Evolutionary conservation across 2,797 vertebrate species (phyloP).

Genomic region (Coregonus ussuriensis): DNA sequence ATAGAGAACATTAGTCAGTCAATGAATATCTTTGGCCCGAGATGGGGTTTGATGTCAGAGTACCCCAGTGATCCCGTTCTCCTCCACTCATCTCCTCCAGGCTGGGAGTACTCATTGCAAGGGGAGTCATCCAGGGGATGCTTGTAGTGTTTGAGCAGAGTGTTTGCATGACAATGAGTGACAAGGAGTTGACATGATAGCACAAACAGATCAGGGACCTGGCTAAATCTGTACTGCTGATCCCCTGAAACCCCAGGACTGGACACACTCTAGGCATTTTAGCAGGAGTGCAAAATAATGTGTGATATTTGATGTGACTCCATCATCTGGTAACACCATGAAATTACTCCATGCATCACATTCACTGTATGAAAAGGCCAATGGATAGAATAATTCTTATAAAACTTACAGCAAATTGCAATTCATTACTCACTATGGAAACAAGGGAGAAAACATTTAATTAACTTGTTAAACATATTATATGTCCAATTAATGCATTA

Average conservation of each 20-base stretch:
- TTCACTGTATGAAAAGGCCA: not conserved
- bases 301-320: constrained; percentile 46
- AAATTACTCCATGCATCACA: constrained; percentile 22
- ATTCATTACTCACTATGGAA: no score
- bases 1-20: no score
- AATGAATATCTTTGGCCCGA: no score
- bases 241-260: no score
- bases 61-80: no score
- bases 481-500: no score
- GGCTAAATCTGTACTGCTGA: no score
- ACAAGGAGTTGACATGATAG: constrained; percentile 76
- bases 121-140: constrained; percentile 89
- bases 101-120: constrained; percentile 95
- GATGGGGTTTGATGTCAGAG: no score
- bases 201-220: not conserved
- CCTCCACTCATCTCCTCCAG: constrained; percentile 74
- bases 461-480: no score
- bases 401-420: no score
- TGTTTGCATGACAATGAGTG: constrained; percentile 82
- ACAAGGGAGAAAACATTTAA: no score
- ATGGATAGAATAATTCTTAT: no score
- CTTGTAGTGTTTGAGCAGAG: constrained; percentile 95
- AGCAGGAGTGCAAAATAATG: not conserved
- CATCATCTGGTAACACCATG: constrained; percentile 66
- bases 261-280: not conserved